Evolutionary conservation across 2,888 invertebrate species (phyloP).

Genomic region (Pseudococcus longispinus): DNA sequence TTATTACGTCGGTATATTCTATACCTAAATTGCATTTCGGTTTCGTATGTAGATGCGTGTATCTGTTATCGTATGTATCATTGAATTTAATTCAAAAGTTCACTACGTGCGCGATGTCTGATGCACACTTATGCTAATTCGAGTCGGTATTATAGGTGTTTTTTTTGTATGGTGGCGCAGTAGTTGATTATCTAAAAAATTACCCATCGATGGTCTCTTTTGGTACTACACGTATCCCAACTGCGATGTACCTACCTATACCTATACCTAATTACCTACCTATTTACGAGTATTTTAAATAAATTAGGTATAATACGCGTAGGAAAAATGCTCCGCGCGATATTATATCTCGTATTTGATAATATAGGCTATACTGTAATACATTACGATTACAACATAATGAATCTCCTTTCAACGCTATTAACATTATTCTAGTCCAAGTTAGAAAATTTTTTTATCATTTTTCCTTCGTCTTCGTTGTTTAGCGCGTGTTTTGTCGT

Average conservation of each 20-base stretch:
- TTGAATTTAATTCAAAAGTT: too few species aligned
- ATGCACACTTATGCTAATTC: background rate
- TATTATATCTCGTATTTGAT: background rate
- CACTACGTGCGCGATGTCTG: too few species aligned
- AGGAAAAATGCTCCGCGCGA: background rate
- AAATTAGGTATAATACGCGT: background rate
- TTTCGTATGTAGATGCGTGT: background rate
- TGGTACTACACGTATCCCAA: background rate
- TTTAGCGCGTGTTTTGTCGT: conserved; percentile 13
- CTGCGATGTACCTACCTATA: background rate
- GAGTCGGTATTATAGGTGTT: background rate
- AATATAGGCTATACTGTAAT: background rate
- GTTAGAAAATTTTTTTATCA: background rate
- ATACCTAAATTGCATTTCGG: background rate
- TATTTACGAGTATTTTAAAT: background rate
- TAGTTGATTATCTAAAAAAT: too few species aligned
- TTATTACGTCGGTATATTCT: background rate
- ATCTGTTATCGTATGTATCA: too few species aligned
- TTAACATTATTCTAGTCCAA: conserved; percentile 42
- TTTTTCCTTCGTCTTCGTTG: conserved; percentile 11
- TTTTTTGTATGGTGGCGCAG: background rate
- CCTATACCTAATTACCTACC: background rate
- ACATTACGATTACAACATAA: conserved; percentile 9
- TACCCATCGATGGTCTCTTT: background rate
- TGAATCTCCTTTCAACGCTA: conserved; percentile 41